Evolutionary conservation across 2,888 invertebrate species (phyloP), one percentile per base, ranked within the genome.

Genomic region (Agonopterix subpropinquella): DNA sequence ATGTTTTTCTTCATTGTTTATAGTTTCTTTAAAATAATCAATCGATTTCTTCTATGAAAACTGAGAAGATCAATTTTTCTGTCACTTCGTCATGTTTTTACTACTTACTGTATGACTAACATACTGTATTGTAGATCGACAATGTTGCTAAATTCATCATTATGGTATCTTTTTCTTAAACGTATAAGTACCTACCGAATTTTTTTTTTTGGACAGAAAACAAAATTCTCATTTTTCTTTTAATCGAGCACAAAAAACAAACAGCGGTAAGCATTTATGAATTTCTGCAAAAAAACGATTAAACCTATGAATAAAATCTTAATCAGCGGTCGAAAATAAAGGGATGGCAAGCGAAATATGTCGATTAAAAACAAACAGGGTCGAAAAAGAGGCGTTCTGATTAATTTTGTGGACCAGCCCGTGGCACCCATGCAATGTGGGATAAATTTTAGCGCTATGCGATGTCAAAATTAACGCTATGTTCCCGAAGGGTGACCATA

Each of bases 281-380:
- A n/a, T n/a, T 57, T 62, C 59, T 46, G 60, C 62, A 67, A 68
- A 76, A 73, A 75, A 68, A 64, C 55, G 37, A 50, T 50, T 55
- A 42, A 50, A 51, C 61, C 70, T 77, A 87, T 87, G 85, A 85
- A 88, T 88, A 88, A 87, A 86, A 87, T 83, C 87, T 88, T 80
- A 87, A 86, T 88, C 70, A 88, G 80, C 83, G 80, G 80, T 58
- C 57, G 64, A 60, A 56, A 56, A 67, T 64, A 71, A 80, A 77
- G 60, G 62, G 58, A 61, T 42, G 62, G 63, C 68, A 73, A 64
- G 73, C 68, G 70, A 80, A 77, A 80, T 72, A 80, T 55, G 64
- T 62, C 70, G 73, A 80, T 82, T 80, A 78, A 78, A 78, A 83
- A 77, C 79, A 77, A 82, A 85, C 77, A 79, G 81, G 81, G 76